Evolutionary conservation across 1,140 invertebrate species (phyloP).

Genomic region (Lepidurus apus): DNA sequence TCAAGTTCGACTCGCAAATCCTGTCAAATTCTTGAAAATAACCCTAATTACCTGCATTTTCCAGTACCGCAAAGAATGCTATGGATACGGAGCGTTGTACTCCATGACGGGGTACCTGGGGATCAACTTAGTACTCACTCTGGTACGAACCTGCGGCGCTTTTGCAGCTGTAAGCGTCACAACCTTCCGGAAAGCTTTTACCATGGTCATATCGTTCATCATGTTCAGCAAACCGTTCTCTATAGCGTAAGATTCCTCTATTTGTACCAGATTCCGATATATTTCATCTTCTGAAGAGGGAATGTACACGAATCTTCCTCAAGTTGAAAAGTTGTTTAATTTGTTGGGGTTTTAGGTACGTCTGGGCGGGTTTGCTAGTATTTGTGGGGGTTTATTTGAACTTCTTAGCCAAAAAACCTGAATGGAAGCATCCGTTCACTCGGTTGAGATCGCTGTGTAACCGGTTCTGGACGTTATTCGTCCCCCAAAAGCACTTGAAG

Average conservation of each 20-base stretch:
- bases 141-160: constrained; percentile 81
- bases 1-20: constrained; percentile 50
- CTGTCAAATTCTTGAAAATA: neutral
- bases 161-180: constrained; percentile 83
- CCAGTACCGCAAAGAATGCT: constrained; percentile 65
- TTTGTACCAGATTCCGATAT: too few species aligned
- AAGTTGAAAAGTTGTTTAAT: constrained; percentile 25
- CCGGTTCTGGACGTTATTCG: neutral
- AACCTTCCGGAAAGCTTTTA: constrained; percentile 74
- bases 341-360: constrained; percentile 60
- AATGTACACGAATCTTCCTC: too few species aligned
- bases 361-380: constrained; percentile 83
- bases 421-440: neutral
- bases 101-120: constrained; percentile 85
- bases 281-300: constrained; percentile 34
- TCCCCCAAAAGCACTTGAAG: neutral
- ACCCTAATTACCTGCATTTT: neutral
- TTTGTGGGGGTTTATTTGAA: constrained; percentile 86
- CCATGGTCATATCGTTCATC: constrained; percentile 86
- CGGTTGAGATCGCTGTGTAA: neutral
- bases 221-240: constrained; percentile 93
- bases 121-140: constrained; percentile 80
- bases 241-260: constrained; percentile 71
- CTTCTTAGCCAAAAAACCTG: constrained; percentile 66
- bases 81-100: constrained; percentile 79